Evolutionary conservation across 2,888 invertebrate species (phyloP).

Genomic region (Dusona sp.): DNA sequence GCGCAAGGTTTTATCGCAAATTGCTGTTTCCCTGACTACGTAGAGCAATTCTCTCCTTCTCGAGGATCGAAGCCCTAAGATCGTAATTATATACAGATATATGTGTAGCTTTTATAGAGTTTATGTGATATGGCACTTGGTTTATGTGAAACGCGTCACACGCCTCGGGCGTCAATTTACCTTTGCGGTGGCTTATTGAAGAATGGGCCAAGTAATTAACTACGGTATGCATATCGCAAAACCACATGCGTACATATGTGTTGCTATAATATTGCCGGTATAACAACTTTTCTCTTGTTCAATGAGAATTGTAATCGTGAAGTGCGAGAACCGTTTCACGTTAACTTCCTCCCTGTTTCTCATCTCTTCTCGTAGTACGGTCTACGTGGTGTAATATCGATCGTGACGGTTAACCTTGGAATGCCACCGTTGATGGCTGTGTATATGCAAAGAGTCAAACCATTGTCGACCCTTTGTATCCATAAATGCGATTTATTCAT

Average conservation of each 20-base stretch:
- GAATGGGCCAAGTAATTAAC: conserved; percentile 75
- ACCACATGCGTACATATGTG: conserved; percentile 14
- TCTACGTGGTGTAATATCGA: conserved; percentile 44
- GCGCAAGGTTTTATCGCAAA: conserved; percentile 60
- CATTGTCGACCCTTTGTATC: neutral
- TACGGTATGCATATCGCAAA: conserved; percentile 69
- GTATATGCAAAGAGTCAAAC: conserved; percentile 15
- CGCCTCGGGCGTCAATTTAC: conserved; percentile 61
- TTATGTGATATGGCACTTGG: conserved; percentile 44
- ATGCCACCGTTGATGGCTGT: conserved; percentile 65
- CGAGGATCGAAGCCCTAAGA: conserved; percentile 24
- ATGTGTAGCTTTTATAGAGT: neutral
- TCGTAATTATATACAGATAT: conserved; percentile 28
- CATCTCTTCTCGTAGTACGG: conserved; percentile 32
- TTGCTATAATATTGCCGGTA: conserved; percentile 38
- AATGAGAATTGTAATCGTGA: conserved; percentile 70
- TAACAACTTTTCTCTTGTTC: conserved; percentile 60
- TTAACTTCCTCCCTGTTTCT: conserved; percentile 17
- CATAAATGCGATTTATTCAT: neutral
- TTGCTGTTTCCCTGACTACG: conserved; percentile 57
- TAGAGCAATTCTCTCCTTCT: conserved; percentile 18
- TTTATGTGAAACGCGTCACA: conserved; percentile 58
- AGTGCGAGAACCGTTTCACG: conserved; percentile 36
- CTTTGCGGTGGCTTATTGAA: conserved; percentile 59
- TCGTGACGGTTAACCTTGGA: conserved; percentile 70